Evolutionary conservation across 2,797 vertebrate species (phyloP).

Genomic region (Notolepis coatsorum): DNA sequence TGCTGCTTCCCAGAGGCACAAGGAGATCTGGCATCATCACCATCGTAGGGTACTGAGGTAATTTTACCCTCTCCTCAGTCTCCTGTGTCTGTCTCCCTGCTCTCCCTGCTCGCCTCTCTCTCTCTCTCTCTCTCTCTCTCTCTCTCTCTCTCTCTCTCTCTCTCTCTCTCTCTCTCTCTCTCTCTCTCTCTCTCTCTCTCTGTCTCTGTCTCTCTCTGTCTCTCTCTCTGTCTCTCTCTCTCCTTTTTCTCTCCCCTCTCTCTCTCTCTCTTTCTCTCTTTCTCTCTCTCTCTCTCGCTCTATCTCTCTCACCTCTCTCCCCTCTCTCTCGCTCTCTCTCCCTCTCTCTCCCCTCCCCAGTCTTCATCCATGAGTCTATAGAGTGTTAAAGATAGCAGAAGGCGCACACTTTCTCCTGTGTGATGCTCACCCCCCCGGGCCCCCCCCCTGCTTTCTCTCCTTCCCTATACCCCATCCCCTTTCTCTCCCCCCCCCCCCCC

Average conservation of each 20-base stretch:
- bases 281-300: background rate
- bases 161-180: background rate
- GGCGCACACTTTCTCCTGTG: background rate
- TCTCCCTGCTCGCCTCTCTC: too few species aligned
- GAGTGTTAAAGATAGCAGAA: background rate
- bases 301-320: too few species aligned
- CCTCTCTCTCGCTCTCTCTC: background rate
- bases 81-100: conserved; percentile 26
- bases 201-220: background rate
- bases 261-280: background rate
- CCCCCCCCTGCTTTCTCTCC: background rate
- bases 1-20: conserved; percentile 46
- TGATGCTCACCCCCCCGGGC: background rate
- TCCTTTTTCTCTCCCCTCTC: background rate
- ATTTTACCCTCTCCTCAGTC: conserved; percentile 15
- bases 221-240: background rate
- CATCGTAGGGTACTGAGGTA: conserved; percentile 23
- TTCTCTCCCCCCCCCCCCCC: background rate
- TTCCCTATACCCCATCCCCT: background rate
- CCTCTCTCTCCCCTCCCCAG: background rate
- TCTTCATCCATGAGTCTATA: conserved; percentile 2
- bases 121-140: conserved; percentile 3
- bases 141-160: background rate
- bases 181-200: background rate
- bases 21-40: conserved; percentile 49